These are phyloP conservation scores for Sebastes iracundus DNA, from an alignment of 2,797 vertebrate species.

Conservation along the genomic window DNA sequence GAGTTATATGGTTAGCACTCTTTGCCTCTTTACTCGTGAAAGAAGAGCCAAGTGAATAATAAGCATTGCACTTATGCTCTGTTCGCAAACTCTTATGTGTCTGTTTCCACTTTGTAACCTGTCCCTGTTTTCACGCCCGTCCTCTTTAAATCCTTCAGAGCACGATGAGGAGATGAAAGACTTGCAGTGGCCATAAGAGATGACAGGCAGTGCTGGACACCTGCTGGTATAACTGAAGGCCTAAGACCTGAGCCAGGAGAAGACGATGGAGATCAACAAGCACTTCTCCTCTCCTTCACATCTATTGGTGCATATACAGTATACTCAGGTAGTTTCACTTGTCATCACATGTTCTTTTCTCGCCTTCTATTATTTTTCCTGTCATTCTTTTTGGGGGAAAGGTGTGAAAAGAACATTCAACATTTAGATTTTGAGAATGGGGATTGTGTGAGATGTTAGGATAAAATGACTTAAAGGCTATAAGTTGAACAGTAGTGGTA, in stretches of 20 bases:
- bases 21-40: background rate
- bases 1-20: background rate
- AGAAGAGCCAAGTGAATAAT: no score
- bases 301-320: background rate
- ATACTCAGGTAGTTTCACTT: background rate
- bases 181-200: background rate
- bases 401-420: no score
- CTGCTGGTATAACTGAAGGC: slow-evolving; percentile 80
- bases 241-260: slow-evolving; percentile 52
- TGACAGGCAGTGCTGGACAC: background rate
- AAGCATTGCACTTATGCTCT: background rate
- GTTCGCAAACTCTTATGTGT: background rate
- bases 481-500: background rate
- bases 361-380: background rate
- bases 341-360: background rate
- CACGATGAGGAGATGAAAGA: background rate
- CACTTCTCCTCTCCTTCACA: background rate
- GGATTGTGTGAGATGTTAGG: no score
- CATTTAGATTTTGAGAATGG: no score
- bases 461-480: no score
- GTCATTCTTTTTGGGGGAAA: background rate
- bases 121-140: background rate
- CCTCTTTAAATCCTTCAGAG: background rate
- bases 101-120: background rate
- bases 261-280: background rate